Base-by-base conservation (phyloP, 2,888 invertebrate species). In the Drosophila phalerata region DNA sequence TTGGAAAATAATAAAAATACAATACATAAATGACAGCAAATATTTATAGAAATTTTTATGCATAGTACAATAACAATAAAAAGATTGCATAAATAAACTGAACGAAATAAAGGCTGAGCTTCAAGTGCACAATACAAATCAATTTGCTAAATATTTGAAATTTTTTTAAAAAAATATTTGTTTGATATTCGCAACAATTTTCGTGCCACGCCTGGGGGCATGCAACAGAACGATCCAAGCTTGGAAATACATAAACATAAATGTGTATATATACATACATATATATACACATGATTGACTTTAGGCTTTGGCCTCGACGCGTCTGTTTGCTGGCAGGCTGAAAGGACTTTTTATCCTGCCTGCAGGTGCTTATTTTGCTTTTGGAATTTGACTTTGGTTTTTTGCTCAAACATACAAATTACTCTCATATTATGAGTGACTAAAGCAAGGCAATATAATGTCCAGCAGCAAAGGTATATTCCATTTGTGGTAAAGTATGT, bases 341-440 rank as follows among this genome's bases (percentile, higher is more conserved):
- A 53, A 71, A 65, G 19, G 43, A 43, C 15, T 48, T 62, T 68
- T 30, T 45, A 68, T 48, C 22, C 52, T 57, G 43, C 11, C 48
- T 15, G 13, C 1, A 13, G 30, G 15, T 48, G 1, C 8, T 19
- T 49, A 17, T 6, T 10, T 52, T 25, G n/a, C 13, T 52, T 38
- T 52, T 11, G 17, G 11, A 5, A 30, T 53, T 28, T 28, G 25
- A 40, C 9, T 53, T 40, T 0, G 17, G 4, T 8, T 38, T 37
- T 47, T 40, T 38, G 40, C 25, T 28, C 48, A 30, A 42, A 51
- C 28, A 19, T 40, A 61, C 43, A 63, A 74, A 66, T 64, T 71
- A 64, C 71, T 42, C 40, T 47, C 52, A 55, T 76, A 62, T 67
- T 56, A 52, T 52, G 68, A 63, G 47, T 40, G 55, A 22, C 25